phyloP scores from a whole-genome alignment of 2,888 invertebrate genomes.

The Herminia tarsipennalis region DNA sequence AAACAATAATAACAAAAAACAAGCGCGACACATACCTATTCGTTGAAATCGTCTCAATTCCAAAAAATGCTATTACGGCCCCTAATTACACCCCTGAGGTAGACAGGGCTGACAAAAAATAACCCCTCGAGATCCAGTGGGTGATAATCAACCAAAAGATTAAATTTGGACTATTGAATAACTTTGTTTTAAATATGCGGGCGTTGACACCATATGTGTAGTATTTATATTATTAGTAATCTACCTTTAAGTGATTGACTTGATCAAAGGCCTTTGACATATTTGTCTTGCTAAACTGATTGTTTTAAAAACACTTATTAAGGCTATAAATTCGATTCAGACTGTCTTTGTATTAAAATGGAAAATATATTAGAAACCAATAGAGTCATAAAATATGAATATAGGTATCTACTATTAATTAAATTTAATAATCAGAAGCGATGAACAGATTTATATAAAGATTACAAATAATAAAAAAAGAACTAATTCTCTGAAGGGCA shows the following conservation, averaged over 20 bases:
- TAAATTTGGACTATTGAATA: constrained; percentile 41
- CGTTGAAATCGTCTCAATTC: constrained; percentile 31
- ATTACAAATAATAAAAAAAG: constrained; percentile 27
- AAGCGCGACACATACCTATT: constrained; percentile 18
- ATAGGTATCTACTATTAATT: constrained; percentile 1
- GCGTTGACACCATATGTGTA: constrained; percentile 30
- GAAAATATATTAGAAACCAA: not conserved
- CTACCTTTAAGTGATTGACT: too few relatives aligned
- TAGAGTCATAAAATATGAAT: not conserved
- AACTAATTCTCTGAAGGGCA: constrained; percentile 37
- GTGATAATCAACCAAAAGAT: constrained; percentile 49
- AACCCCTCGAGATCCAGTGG: constrained; percentile 52
- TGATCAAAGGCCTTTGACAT: too few relatives aligned
- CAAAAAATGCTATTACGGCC: constrained; percentile 39
- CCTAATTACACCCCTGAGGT: constrained; percentile 46
- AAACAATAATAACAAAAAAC: constrained; percentile 6
- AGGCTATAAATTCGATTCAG: too few relatives aligned
- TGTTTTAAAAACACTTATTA: too few relatives aligned
- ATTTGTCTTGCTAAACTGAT: too few relatives aligned
- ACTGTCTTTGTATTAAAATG: too few relatives aligned
- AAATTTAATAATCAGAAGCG: constrained; percentile 4
- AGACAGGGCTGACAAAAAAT: constrained; percentile 31
- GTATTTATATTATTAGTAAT: too few relatives aligned
- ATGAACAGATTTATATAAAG: constrained; percentile 6
- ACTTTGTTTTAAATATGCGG: constrained; percentile 33